phyloP scores from a whole-genome alignment of 1,140 invertebrate genomes.

The Micrasema longulum region DNA sequence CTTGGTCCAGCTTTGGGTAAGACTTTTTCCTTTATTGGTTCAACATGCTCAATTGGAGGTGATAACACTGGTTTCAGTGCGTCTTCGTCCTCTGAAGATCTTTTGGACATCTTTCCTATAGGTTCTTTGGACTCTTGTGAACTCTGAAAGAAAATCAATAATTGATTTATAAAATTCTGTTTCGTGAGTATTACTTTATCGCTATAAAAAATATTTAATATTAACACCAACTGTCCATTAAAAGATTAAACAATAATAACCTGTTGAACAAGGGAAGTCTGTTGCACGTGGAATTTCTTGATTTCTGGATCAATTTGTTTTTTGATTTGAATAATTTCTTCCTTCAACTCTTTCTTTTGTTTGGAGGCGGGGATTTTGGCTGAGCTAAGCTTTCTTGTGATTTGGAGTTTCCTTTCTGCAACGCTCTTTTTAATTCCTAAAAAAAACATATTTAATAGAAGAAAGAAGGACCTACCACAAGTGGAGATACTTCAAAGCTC shows the following conservation, averaged over 20 bases:
- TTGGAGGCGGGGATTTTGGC: conserved; percentile 75
- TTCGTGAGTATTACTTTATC: no score
- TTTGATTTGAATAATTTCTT: conserved; percentile 78
- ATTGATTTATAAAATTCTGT: no score
- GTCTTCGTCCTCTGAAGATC: conserved; percentile 49
- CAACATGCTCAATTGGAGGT: conserved; percentile 28
- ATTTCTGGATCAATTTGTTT: conserved; percentile 72
- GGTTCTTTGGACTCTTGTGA: conserved; percentile 38
- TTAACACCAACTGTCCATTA: not conserved
- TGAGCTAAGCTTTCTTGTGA: conserved; percentile 76
- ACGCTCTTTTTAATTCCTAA: conserved; percentile 73
- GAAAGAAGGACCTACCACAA: no score
- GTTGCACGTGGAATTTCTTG: conserved; percentile 64
- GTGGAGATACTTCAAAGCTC: no score
- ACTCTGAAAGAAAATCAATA: conserved; percentile 27
- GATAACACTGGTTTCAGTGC: conserved; percentile 30
- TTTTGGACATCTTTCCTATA: conserved; percentile 45
- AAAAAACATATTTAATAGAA: no score
- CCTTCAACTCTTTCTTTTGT: conserved; percentile 75
- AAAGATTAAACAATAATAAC: conserved; percentile 14
- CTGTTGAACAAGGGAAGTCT: conserved; percentile 43
- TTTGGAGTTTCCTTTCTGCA: conserved; percentile 76
- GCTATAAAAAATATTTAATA: conserved; percentile 4
- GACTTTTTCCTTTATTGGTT: conserved; percentile 51
- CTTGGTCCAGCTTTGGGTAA: conserved; percentile 66